Percentiles rank a stretch among this genome's conserved stretches.
Conservation (phyloP, 2,113 vertebrate genomes). For the Phoxinus phoxinus region DNA sequence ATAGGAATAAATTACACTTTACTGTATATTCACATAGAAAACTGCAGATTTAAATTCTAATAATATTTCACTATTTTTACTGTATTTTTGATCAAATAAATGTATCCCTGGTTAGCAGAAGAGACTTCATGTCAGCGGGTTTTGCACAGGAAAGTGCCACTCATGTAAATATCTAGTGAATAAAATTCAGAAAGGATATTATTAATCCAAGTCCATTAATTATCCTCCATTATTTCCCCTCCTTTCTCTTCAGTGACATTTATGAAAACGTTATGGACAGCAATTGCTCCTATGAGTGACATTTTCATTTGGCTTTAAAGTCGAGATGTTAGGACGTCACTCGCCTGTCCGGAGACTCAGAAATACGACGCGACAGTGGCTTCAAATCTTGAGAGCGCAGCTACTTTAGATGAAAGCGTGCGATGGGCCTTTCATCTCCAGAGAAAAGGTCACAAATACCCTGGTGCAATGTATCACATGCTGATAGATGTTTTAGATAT, state of each 20-base stretch:
- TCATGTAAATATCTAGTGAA: background rate
- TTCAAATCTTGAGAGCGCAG: conserved; percentile 65
- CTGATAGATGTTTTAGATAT: conserved; percentile 57
- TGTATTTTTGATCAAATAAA: background rate
- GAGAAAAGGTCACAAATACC: conserved; percentile 76
- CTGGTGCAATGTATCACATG: conserved; percentile 46
- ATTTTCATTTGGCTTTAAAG: conserved; percentile 74
- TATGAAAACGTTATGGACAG: conserved; percentile 73
- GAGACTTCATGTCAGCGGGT: background rate
- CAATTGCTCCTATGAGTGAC: conserved; percentile 67
- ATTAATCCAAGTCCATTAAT: conserved; percentile 46
- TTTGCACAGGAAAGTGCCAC: background rate
- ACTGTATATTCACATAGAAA: background rate
- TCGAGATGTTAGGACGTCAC: conserved; percentile 57
- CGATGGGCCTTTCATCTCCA: conserved; percentile 66
- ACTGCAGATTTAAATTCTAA: background rate
- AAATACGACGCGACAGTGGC: conserved; percentile 65
- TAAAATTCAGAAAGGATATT: background rate
- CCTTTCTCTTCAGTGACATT: conserved; percentile 62
- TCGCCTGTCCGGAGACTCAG: conserved; percentile 68
- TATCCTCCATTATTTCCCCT: conserved; percentile 7
- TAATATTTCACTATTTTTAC: background rate
- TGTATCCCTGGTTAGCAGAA: background rate
- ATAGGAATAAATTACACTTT: background rate
- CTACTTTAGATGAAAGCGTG: conserved; percentile 70